phyloP scores from a whole-genome alignment of 2,113 vertebrate species.

The Rutilus rutilus region DNA sequence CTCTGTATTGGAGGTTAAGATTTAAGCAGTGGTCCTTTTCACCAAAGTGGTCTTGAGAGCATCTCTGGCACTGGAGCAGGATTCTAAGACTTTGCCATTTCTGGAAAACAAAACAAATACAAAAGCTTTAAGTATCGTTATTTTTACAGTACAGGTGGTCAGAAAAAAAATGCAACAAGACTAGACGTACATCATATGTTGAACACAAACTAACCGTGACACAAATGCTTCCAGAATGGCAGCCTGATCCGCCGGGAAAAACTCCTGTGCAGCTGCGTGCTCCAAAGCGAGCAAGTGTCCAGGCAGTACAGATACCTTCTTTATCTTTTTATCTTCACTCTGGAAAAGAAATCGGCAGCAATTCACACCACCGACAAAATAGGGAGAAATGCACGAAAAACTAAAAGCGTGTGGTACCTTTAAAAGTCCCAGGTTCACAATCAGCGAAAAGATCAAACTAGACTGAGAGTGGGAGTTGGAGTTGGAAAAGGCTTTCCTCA shows the following conservation, averaged over 20 bases:
- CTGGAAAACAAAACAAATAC: slow-evolving; percentile 60
- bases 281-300: slow-evolving; percentile 89
- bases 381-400: background rate
- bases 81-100: slow-evolving; percentile 64
- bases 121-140: background rate
- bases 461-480: slow-evolving; percentile 82
- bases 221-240: slow-evolving; percentile 84
- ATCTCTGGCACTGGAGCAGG: slow-evolving; percentile 60
- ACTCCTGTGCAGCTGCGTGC: slow-evolving; percentile 90
- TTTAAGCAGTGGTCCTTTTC: slow-evolving; percentile 47
- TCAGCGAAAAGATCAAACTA: slow-evolving; percentile 84
- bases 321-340: slow-evolving; percentile 91
- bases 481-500: slow-evolving; percentile 85
- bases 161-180: background rate
- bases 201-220: slow-evolving; percentile 82
- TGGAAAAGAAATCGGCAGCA: slow-evolving; percentile 58
- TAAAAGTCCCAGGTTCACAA: slow-evolving; percentile 90
- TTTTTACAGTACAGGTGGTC: background rate
- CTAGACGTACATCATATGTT: background rate
- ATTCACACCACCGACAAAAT: background rate
- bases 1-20: background rate
- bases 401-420: slow-evolving; percentile 77
- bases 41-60: slow-evolving; percentile 62
- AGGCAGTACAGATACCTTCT: slow-evolving; percentile 78
- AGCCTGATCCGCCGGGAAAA: slow-evolving; percentile 83